These are phyloP conservation scores for Pyxicephalus adspersus DNA, from an alignment of 2,113 vertebrate genomes.

Conservation along the genomic window DNA sequence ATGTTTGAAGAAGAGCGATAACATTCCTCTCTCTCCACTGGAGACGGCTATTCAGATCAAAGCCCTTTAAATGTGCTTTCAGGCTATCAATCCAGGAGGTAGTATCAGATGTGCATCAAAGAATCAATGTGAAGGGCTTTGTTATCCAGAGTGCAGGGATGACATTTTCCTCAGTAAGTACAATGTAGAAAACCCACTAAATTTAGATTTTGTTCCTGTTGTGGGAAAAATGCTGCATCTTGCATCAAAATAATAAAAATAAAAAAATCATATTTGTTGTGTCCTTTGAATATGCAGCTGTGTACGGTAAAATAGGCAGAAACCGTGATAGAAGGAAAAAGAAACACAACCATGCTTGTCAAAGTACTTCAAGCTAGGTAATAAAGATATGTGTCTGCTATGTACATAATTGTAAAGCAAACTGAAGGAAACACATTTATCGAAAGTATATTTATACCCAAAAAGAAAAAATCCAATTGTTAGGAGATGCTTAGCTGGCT, in stretches of 20 bases:
- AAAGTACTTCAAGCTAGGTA: too few species aligned
- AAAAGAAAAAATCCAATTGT: too few species aligned
- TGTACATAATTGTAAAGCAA: too few species aligned
- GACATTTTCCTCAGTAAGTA: slow-evolving; percentile 31
- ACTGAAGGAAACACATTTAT: too few species aligned
- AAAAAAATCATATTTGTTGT: neutral
- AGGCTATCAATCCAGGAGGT: slow-evolving; percentile 48
- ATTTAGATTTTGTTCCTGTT: neutral
- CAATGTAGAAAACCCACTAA: slow-evolving; percentile 26
- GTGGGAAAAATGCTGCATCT: neutral
- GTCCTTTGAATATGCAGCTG: neutral
- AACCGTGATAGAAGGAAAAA: too few species aligned
- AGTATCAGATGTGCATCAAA: slow-evolving; percentile 48
- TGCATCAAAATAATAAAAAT: too few species aligned
- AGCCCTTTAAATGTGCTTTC: slow-evolving; percentile 46
- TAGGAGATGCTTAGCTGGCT: too few species aligned
- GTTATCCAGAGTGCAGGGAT: slow-evolving; percentile 36
- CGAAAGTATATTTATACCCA: too few species aligned
- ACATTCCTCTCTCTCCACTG: slow-evolving; percentile 29
- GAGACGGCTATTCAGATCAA: slow-evolving; percentile 48
- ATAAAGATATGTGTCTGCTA: too few species aligned
- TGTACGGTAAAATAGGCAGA: too few species aligned
- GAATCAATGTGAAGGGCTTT: slow-evolving; percentile 43
- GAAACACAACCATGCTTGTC: too few species aligned
- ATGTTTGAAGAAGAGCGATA: slow-evolving; percentile 18